phyloP scores from a whole-genome alignment of 2,113 vertebrate species.

The Hemichromis elongatus region DNA sequence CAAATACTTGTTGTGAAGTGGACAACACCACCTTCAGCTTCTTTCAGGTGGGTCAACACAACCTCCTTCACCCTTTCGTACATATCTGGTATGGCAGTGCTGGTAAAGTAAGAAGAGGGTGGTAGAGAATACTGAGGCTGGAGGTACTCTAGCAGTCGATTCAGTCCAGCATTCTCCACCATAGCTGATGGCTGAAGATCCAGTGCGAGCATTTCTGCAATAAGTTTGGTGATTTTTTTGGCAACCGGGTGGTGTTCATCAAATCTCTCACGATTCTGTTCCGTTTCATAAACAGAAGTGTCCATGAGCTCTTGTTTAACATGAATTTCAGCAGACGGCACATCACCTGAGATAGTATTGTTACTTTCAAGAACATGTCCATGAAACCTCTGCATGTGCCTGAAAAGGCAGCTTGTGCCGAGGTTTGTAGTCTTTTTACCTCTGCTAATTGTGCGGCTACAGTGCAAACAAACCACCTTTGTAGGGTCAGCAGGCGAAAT shows the following conservation, averaged over 20 bases:
- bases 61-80: slow-evolving; percentile 89
- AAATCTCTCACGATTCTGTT: slow-evolving; percentile 78
- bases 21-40: slow-evolving; percentile 87
- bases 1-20: slow-evolving; percentile 95
- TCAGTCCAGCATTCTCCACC: slow-evolving; percentile 90
- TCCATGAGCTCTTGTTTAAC: slow-evolving; percentile 75
- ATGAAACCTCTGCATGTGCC: slow-evolving; percentile 94
- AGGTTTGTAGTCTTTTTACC: slow-evolving; percentile 97
- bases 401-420: slow-evolving; percentile 91
- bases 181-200: slow-evolving; percentile 95
- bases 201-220: slow-evolving; percentile 98
- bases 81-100: slow-evolving; percentile 95
- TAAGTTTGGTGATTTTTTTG: slow-evolving; percentile 95
- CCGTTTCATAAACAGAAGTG: slow-evolving; percentile 68
- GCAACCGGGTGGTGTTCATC: slow-evolving; percentile 90
- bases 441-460: slow-evolving; percentile 93
- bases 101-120: slow-evolving; percentile 88
- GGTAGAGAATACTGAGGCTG: slow-evolving; percentile 92
- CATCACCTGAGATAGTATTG: slow-evolving; percentile 77
- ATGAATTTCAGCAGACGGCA: slow-evolving; percentile 69
- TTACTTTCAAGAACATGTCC: slow-evolving; percentile 83
- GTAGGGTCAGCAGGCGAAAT: slow-evolving; percentile 90
- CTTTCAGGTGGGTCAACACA: slow-evolving; percentile 86
- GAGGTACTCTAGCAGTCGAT: slow-evolving; percentile 89
- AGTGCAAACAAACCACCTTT: slow-evolving; percentile 96